Evolutionary conservation across 2,888 invertebrate genomes (phyloP).

Genomic region (Mayetiola destructor): DNA sequence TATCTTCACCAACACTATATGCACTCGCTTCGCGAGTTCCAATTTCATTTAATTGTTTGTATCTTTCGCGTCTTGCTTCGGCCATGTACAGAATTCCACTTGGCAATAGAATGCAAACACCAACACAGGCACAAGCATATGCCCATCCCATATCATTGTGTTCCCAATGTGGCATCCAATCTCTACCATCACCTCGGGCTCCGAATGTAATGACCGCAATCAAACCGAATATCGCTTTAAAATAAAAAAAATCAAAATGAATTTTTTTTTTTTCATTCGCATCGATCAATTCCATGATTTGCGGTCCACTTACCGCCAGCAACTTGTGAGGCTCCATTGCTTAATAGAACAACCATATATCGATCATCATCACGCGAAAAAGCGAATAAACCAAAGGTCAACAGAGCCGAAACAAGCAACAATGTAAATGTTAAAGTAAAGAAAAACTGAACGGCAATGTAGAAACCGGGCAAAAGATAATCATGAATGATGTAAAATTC

Average conservation of each 20-base stretch:
- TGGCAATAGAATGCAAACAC: slow-evolving; percentile 58
- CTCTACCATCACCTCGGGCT: slow-evolving; percentile 74
- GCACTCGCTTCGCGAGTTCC: slow-evolving; percentile 49
- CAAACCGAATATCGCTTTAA: slow-evolving; percentile 64
- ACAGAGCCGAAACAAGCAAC: slow-evolving; percentile 56
- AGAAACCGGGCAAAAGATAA: slow-evolving; percentile 78
- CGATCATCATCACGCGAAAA: slow-evolving; percentile 63
- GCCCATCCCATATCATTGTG: slow-evolving; percentile 93
- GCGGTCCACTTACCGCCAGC: slow-evolving; percentile 52
- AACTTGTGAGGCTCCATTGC: slow-evolving; percentile 57
- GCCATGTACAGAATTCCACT: slow-evolving; percentile 68
- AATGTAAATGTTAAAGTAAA: slow-evolving; percentile 78
- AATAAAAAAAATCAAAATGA: neutral
- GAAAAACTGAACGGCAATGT: slow-evolving; percentile 86
- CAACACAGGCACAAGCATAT: slow-evolving; percentile 71
- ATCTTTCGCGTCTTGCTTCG: slow-evolving; percentile 65
- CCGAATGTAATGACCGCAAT: slow-evolving; percentile 81
- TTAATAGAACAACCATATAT: slow-evolving; percentile 56
- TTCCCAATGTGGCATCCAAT: slow-evolving; percentile 94
- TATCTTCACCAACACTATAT: slow-evolving; percentile 44
- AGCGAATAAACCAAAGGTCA: slow-evolving; percentile 58
- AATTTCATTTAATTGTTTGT: slow-evolving; percentile 55
- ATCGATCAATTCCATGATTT: no score
- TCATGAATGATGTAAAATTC: slow-evolving; percentile 91
- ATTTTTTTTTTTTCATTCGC: neutral